Evolutionary conservation across 1,140 invertebrate species (phyloP).

Genomic region (Potamilus streckersoni): DNA sequence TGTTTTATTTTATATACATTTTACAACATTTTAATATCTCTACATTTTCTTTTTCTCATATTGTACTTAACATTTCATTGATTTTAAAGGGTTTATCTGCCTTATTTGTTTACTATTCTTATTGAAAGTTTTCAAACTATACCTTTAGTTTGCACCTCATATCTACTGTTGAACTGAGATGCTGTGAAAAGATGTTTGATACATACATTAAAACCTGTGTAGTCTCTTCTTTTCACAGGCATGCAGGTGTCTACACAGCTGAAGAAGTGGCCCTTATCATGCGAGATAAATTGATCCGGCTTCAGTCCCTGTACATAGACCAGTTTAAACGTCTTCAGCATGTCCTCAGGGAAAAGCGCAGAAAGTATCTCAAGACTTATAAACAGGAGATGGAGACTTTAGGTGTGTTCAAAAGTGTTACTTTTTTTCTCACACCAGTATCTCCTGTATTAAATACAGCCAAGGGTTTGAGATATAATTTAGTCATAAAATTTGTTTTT

Average conservation of each 20-base stretch:
- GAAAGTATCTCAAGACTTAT: conserved; percentile 79
- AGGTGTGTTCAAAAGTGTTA: conserved; percentile 70
- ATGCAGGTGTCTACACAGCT: conserved; percentile 87
- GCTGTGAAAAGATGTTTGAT: no score
- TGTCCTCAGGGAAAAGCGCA: conserved; percentile 78
- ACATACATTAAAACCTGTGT: conserved; percentile 61
- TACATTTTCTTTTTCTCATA: conserved; percentile 9
- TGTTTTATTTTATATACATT: not conserved
- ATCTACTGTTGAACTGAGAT: no score
- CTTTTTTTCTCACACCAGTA: not conserved
- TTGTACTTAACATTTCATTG: no score
- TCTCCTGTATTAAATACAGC: no score
- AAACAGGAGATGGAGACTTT: conserved; percentile 84
- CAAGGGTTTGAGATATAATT: no score
- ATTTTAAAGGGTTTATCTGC: no score
- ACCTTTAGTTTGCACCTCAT: no score
- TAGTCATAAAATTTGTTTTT: no score
- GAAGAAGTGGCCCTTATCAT: conserved; percentile 86
- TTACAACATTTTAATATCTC: not conserved
- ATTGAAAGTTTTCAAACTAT: no score
- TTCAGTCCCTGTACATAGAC: conserved; percentile 86
- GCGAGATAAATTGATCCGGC: conserved; percentile 79
- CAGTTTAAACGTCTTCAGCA: conserved; percentile 83
- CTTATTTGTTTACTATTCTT: no score
- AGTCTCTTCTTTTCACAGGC: conserved; percentile 60